These are phyloP conservation scores for Aphaenogaster rudis DNA, from an alignment of 1,140 invertebrate genomes.

Conservation along the genomic window DNA sequence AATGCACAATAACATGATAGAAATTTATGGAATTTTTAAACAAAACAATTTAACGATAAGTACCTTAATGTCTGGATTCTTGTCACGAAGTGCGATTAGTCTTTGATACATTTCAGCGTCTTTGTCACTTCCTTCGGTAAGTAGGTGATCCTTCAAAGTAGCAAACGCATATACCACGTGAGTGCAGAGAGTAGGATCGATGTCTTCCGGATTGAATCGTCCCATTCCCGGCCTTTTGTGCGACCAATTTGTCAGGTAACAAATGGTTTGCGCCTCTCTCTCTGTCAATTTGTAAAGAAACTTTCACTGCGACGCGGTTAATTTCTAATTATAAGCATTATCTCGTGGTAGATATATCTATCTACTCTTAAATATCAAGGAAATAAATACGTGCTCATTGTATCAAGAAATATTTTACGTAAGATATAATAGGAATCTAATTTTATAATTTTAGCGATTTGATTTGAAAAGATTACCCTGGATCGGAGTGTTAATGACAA, in stretches of 20 bases:
- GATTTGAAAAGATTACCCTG: slow-evolving; percentile 77
- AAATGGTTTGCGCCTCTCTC: slow-evolving; percentile 94
- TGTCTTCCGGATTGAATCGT: slow-evolving; percentile 95
- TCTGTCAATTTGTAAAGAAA: slow-evolving; percentile 86
- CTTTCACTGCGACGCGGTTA: not conserved
- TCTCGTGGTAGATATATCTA: not conserved
- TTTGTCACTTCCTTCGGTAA: slow-evolving; percentile 92
- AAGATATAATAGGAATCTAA: slow-evolving; percentile 22
- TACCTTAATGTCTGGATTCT: slow-evolving; percentile 96
- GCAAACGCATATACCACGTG: slow-evolving; percentile 98
- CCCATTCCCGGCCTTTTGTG: slow-evolving; percentile 94
- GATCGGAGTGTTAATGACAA: slow-evolving; percentile 86
- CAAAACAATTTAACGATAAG: not conserved
- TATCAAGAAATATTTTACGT: slow-evolving; percentile 16
- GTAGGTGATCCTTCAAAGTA: slow-evolving; percentile 93
- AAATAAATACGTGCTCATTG: slow-evolving; percentile 21
- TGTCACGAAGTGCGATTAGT: slow-evolving; percentile 94
- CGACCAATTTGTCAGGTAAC: slow-evolving; percentile 98
- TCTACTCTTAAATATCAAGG: slow-evolving; percentile 9
- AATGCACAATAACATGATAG: slow-evolving; percentile 20
- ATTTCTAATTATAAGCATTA: not conserved
- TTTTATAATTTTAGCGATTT: not conserved
- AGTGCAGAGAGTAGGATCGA: slow-evolving; percentile 95
- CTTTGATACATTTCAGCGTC: slow-evolving; percentile 95
- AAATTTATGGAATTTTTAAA: slow-evolving; percentile 20